Evolutionary conservation across 2,797 vertebrate species (phyloP).

Genomic region (Crocodylus rhombifer): DNA sequence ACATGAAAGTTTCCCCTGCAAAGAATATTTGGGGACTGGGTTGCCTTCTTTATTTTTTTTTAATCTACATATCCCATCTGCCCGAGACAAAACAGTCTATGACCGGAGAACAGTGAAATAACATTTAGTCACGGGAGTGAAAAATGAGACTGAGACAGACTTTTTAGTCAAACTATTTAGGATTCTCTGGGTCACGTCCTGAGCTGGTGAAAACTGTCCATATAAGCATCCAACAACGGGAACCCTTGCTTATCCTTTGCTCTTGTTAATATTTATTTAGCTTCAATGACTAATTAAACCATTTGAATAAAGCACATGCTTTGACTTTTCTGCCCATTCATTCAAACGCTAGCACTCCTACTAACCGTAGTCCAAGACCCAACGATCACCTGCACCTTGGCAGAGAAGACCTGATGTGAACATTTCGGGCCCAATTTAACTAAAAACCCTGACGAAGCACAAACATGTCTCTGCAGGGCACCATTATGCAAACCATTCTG

Average conservation of each 20-base stretch:
- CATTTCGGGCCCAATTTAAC: background rate
- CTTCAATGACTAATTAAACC: background rate
- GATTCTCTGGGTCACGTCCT: background rate
- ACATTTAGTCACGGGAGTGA: background rate
- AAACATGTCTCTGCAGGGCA: background rate
- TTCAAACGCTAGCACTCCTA: background rate
- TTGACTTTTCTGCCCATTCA: background rate
- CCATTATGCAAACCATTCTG: slow-evolving; percentile 2
- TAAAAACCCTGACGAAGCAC: background rate
- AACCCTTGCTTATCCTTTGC: background rate
- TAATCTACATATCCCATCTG: background rate
- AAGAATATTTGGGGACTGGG: fast-evolving
- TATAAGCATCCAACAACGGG: background rate
- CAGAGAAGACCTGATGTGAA: background rate
- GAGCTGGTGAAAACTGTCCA: background rate
- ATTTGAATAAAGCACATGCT: background rate
- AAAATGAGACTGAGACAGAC: background rate
- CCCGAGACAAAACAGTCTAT: background rate
- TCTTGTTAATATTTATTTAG: background rate
- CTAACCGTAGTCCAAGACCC: background rate
- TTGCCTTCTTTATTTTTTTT: background rate
- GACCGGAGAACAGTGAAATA: background rate
- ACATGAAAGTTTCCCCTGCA: background rate
- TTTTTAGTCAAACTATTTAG: background rate
- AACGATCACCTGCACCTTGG: background rate